Evolutionary conservation across 2,797 vertebrate species (phyloP).

Genomic region (Natrix natrix): DNA sequence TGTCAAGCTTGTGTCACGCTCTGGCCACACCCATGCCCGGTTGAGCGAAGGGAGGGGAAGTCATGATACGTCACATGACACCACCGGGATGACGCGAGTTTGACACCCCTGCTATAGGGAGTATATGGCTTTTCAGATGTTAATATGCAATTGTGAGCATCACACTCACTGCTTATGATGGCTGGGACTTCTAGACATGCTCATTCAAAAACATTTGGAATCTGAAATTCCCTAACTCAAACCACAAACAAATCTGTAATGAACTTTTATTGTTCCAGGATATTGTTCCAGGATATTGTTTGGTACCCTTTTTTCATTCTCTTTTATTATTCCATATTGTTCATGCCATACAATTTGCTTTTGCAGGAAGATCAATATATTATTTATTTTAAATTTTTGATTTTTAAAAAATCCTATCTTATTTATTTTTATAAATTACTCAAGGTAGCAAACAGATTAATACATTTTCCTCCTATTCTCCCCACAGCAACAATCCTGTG

Average conservation of each 20-base stretch:
- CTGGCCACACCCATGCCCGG: too few species aligned
- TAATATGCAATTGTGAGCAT: background rate
- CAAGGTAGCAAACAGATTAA: background rate
- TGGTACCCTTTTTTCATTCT: background rate
- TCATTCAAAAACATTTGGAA: background rate
- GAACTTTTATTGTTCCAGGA: background rate
- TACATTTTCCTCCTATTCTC: background rate
- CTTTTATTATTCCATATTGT: background rate
- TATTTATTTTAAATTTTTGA: background rate
- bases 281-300: background rate
- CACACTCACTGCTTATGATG: background rate
- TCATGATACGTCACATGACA: accelerated
- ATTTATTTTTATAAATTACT: background rate
- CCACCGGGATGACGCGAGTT: too few species aligned
- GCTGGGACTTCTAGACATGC: background rate
- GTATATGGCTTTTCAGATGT: background rate
- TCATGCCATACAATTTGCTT: background rate
- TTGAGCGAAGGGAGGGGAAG: accelerated
- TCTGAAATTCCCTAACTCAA: background rate
- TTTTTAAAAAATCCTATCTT: background rate
- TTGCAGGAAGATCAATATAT: background rate
- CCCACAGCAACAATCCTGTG: background rate
- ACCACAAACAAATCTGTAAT: background rate
- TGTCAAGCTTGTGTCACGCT: too few species aligned
- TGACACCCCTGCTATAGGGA: background rate